A percentile compares a stretch with the other conserved stretches of the same genome.
Evolutionary conservation across 2,797 vertebrate species (phyloP).

Genomic region (Phalanger gymnotis): DNA sequence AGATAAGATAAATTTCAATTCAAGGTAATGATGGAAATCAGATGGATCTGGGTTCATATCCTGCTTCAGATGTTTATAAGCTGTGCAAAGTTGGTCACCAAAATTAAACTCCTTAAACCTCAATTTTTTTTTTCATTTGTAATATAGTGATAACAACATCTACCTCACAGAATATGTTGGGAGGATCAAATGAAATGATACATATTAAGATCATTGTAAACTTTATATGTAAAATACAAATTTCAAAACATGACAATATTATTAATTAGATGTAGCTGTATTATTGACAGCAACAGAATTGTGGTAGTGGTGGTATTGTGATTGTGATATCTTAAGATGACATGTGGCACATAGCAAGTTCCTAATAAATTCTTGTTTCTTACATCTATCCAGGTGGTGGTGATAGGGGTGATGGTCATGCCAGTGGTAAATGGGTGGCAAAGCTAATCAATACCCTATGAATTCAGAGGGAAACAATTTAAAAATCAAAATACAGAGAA

Average conservation of each 20-base stretch:
- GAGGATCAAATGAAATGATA: background rate
- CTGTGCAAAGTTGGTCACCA: background rate
- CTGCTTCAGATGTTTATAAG: background rate
- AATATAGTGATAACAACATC: background rate
- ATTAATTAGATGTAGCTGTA: background rate
- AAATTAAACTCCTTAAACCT: background rate
- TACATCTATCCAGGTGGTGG: background rate
- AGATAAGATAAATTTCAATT: background rate
- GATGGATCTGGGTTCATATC: background rate
- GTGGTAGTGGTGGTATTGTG: background rate
- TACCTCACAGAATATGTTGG: background rate
- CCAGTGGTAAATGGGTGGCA: background rate
- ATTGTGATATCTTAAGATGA: background rate
- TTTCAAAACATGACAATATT: background rate
- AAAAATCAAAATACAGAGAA: slow-evolving; percentile 11
- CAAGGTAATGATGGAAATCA: background rate
- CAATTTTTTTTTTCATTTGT: background rate
- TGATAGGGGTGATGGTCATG: background rate
- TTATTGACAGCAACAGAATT: background rate
- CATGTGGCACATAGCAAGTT: background rate
- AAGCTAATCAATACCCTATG: background rate
- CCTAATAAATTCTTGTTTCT: background rate
- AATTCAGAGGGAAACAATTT: background rate
- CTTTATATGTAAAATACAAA: background rate
- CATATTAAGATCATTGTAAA: background rate